phyloP scores from a whole-genome alignment of 2,888 invertebrate genomes.

The Synergus laeviventris region DNA sequence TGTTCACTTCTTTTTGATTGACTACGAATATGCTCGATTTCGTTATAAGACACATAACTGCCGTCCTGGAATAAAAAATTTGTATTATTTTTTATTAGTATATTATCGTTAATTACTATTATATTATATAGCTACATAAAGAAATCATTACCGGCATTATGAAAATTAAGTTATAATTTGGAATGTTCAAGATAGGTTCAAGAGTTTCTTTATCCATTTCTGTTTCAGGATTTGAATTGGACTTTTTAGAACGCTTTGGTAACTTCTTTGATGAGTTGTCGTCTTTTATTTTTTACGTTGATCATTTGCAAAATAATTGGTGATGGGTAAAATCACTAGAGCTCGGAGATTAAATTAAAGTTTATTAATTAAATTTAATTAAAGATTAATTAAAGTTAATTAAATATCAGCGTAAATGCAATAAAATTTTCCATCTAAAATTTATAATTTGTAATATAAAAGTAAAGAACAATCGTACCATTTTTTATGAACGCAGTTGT shows the following conservation, averaged over 20 bases:
- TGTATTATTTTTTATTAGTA: neutral
- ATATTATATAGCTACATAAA: neutral
- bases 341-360: too few species aligned
- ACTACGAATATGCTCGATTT: neutral
- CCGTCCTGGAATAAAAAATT: slow-evolving; percentile 2
- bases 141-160: neutral
- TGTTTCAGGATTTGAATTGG: neutral
- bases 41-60: neutral
- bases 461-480: neutral
- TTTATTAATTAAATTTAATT: too few species aligned
- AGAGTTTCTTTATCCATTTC: neutral
- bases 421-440: neutral
- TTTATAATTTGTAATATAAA: neutral
- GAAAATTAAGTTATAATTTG: neutral
- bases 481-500: neutral
- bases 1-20: neutral
- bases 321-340: neutral
- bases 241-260: neutral
- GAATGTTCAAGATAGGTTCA: neutral
- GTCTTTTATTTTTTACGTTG: neutral
- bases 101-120: neutral
- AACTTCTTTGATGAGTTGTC: neutral
- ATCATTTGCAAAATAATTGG: neutral
- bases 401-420: neutral
- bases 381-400: too few species aligned